Evolutionary conservation across 2,888 invertebrate genomes (phyloP).

Genomic region (Hyalella azteca): DNA sequence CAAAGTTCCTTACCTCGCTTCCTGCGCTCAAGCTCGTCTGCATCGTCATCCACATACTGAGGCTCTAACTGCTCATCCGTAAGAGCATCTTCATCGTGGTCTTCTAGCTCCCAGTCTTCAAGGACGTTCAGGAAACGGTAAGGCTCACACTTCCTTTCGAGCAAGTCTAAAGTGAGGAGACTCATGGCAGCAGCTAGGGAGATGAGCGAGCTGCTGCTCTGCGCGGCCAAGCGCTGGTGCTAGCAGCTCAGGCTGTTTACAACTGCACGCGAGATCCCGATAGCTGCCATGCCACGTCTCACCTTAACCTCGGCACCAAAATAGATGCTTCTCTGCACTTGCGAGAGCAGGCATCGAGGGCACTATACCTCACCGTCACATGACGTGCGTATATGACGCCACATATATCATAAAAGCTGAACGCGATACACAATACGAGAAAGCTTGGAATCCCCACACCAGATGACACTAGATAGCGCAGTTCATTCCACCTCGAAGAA

Average conservation of each 20-base stretch:
- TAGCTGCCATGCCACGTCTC: slow-evolving; percentile 1
- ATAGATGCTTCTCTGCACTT: background rate
- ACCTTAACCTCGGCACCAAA: slow-evolving; percentile 26
- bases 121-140: slow-evolving; percentile 7
- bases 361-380: too few species aligned
- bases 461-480: too few species aligned
- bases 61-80: slow-evolving; percentile 29
- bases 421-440: too few species aligned
- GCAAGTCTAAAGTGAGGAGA: slow-evolving; percentile 32
- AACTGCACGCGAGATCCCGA: background rate
- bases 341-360: too few species aligned
- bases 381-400: too few species aligned
- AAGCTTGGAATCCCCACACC: too few species aligned
- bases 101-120: slow-evolving; percentile 32
- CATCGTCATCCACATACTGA: background rate
- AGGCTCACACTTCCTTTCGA: slow-evolving; percentile 25
- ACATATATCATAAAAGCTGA: too few species aligned
- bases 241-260: background rate
- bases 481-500: too few species aligned
- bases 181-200: background rate
- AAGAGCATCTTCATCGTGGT: slow-evolving; percentile 26
- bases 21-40: slow-evolving; percentile 10
- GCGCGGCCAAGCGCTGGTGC: too few species aligned
- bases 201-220: background rate
- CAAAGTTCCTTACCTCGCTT: slow-evolving; percentile 18